Percentiles rank a stretch among this genome's conserved stretches.
phyloP scores from a whole-genome alignment of 1,140 invertebrate species.

The Nasonia longicornis region DNA sequence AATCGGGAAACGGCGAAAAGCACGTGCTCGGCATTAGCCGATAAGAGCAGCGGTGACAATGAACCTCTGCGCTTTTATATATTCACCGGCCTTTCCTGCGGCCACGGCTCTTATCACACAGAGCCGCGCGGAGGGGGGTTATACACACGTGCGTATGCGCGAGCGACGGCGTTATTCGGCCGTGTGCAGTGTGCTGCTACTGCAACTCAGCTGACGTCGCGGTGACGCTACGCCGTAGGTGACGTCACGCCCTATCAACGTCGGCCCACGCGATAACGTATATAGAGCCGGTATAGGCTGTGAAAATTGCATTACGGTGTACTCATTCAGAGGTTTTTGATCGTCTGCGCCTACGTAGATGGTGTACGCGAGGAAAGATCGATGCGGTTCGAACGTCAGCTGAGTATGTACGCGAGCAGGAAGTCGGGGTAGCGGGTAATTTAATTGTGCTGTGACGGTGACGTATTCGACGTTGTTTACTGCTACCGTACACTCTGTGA shows the following conservation, averaged over 20 bases:
- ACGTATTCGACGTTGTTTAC: too few species aligned
- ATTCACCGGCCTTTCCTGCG: background rate
- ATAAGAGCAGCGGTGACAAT: constrained; percentile 7
- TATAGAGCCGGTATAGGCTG: too few species aligned
- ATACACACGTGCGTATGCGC: background rate
- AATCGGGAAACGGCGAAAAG: background rate
- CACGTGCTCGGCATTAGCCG: background rate
- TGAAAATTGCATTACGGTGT: background rate
- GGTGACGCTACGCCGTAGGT: background rate
- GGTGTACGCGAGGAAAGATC: too few species aligned
- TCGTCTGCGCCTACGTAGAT: too few species aligned
- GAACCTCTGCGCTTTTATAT: background rate
- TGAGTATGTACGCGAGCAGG: too few species aligned
- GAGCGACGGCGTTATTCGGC: background rate
- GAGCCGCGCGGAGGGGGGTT: background rate
- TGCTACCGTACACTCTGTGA: background rate
- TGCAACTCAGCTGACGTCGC: background rate
- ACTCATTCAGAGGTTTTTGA: too few species aligned
- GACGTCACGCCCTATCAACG: background rate
- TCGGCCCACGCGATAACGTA: background rate
- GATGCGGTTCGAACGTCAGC: too few species aligned
- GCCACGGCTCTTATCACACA: background rate
- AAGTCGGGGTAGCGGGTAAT: too few species aligned
- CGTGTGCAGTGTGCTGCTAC: background rate
- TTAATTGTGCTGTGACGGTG: too few species aligned